Conservation (phyloP, 1,140 invertebrate genomes). For the Samia ricini region DNA sequence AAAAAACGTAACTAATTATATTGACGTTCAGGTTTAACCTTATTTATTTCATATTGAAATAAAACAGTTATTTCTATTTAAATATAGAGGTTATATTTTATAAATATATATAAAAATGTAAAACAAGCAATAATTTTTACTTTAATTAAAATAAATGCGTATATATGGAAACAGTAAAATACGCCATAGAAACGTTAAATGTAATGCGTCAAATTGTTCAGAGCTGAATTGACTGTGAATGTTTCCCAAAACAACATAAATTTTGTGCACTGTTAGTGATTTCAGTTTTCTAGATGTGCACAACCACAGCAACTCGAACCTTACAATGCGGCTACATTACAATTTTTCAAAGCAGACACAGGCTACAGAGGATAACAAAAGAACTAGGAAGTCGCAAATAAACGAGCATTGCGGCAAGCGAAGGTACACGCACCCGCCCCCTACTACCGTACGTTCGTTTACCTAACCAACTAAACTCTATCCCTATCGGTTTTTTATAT, state of each 20-base stretch:
- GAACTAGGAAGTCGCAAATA: constrained; percentile 72
- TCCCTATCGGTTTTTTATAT: background rate
- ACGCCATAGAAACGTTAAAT: too few relatives aligned
- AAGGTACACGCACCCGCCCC: constrained; percentile 32
- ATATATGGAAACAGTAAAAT: too few relatives aligned
- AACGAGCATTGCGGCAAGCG: constrained; percentile 64
- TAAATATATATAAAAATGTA: too few relatives aligned
- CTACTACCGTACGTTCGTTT: constrained; percentile 18
- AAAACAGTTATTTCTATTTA: too few relatives aligned
- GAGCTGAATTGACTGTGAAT: background rate
- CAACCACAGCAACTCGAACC: constrained; percentile 54
- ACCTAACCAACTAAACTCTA: constrained; percentile 1
- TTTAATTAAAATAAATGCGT: too few relatives aligned
- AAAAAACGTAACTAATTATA: too few relatives aligned
- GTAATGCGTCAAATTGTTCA: background rate
- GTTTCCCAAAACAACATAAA: background rate
- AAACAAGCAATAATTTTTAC: too few relatives aligned
- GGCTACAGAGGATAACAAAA: constrained; percentile 71
- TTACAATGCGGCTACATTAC: constrained; percentile 65
- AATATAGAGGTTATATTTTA: too few relatives aligned
- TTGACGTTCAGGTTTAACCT: too few relatives aligned
- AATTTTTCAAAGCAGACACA: constrained; percentile 74
- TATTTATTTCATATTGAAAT: too few relatives aligned
- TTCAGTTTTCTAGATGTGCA: constrained; percentile 32
- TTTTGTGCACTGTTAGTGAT: constrained; percentile 12